These are phyloP conservation scores for Lordiphosa stackelbergi DNA, from an alignment of 1,140 invertebrate genomes.

Conservation along the genomic window DNA sequence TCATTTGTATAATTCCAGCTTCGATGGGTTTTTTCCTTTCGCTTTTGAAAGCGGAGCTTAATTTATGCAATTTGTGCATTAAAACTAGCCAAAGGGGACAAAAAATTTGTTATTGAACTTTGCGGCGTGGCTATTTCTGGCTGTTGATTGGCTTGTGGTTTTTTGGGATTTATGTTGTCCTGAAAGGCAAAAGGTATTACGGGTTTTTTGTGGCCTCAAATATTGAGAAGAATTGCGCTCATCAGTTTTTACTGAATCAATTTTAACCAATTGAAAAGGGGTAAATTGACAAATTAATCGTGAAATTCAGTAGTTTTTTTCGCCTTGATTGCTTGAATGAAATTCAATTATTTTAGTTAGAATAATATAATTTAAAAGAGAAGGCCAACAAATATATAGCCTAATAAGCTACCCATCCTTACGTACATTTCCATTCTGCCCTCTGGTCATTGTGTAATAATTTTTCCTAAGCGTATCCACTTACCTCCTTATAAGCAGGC, in stretches of 20 bases:
- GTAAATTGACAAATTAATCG: too few species aligned
- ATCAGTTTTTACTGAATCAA: conserved; percentile 1
- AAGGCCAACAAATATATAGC: too few species aligned
- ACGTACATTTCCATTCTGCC: too few species aligned
- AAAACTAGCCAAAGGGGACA: conserved; percentile 13
- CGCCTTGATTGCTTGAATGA: too few species aligned
- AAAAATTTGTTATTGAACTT: conserved; percentile 21
- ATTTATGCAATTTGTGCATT: conserved; percentile 51
- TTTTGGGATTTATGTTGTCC: too few species aligned
- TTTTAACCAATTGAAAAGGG: background rate
- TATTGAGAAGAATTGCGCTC: background rate
- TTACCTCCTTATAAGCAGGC: background rate
- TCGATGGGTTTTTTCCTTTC: conserved; percentile 20
- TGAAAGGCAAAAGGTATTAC: too few species aligned
- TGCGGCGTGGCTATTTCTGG: background rate
- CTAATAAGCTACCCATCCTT: too few species aligned
- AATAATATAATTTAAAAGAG: too few species aligned
- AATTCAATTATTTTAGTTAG: too few species aligned
- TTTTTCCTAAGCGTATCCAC: background rate
- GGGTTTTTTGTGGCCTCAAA: too few species aligned
- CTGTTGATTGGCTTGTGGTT: background rate
- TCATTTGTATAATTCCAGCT: conserved; percentile 63
- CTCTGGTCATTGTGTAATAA: too few species aligned
- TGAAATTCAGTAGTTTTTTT: too few species aligned
- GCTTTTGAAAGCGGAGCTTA: conserved; percentile 6